These are phyloP conservation scores for Dasysyrphus albostriatus DNA, from an alignment of 2,888 invertebrate species.

Conservation along the genomic window DNA sequence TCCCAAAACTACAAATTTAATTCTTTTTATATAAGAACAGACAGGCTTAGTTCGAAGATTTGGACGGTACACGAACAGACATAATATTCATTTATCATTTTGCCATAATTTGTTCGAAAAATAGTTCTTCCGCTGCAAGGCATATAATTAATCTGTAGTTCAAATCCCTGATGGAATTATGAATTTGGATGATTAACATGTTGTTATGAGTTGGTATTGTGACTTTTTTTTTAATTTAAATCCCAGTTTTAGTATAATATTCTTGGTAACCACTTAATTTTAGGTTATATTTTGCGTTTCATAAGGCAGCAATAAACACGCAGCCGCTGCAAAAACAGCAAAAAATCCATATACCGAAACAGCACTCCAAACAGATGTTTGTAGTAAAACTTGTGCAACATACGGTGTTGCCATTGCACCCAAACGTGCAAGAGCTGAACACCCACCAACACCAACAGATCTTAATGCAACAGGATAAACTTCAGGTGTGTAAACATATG, in stretches of 20 bases:
- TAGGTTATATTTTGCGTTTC: constrained; percentile 83
- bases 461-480: constrained; percentile 95
- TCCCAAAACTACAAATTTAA: too few relatives aligned
- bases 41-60: too few relatives aligned
- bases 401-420: constrained; percentile 98
- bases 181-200: too few relatives aligned
- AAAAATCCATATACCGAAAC: constrained; percentile 87
- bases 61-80: too few relatives aligned
- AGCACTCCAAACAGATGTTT: constrained; percentile 85
- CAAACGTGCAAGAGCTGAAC: constrained; percentile 94
- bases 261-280: not conserved
- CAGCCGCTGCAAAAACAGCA: constrained; percentile 86
- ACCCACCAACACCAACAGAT: constrained; percentile 96
- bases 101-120: too few relatives aligned
- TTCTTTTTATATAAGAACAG: too few relatives aligned
- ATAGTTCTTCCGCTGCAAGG: too few relatives aligned
- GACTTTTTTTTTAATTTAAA: not conserved
- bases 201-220: not conserved
- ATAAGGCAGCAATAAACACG: constrained; percentile 87
- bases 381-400: constrained; percentile 93
- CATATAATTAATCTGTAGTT: too few relatives aligned
- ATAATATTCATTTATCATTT: too few relatives aligned
- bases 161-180: too few relatives aligned
- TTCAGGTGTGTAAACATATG: constrained; percentile 98
- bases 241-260: constrained; percentile 1